Conservation (phyloP, 1,140 invertebrate genomes). For the Archegozetes longisetosus region DNA sequence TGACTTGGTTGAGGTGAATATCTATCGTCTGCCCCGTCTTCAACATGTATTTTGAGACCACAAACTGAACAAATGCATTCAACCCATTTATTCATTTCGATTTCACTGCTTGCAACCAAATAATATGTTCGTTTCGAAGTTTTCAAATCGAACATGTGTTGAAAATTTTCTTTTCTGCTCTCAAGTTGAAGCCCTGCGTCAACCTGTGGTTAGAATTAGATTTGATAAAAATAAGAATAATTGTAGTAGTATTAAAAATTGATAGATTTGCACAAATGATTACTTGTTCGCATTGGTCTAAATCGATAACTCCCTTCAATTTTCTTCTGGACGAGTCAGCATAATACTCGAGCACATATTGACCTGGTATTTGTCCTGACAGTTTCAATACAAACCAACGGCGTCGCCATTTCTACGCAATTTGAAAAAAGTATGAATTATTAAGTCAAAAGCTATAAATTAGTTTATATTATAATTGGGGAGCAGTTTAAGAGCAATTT, state of each 20-base stretch:
- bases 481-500: too few relatives aligned
- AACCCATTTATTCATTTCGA: constrained; percentile 88
- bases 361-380: constrained; percentile 71
- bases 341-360: constrained; percentile 86
- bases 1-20: constrained; percentile 18
- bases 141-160: constrained; percentile 70
- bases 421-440: constrained; percentile 17
- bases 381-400: constrained; percentile 81
- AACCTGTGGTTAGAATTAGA: too few relatives aligned
- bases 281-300: constrained; percentile 89
- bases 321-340: constrained; percentile 67
- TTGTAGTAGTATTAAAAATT: constrained; percentile 7
- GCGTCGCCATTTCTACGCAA: constrained; percentile 70
- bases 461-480: not conserved
- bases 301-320: constrained; percentile 74
- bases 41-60: constrained; percentile 57
- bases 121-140: constrained; percentile 77
- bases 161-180: constrained; percentile 59
- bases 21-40: constrained; percentile 36
- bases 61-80: constrained; percentile 82
- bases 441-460: not conserved
- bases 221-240: not conserved
- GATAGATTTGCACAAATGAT: constrained; percentile 15
- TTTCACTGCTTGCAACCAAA: constrained; percentile 71
- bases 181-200: constrained; percentile 69